Evolutionary conservation across 2,797 vertebrate species (phyloP).

Genomic region (Enoplosus armatus): DNA sequence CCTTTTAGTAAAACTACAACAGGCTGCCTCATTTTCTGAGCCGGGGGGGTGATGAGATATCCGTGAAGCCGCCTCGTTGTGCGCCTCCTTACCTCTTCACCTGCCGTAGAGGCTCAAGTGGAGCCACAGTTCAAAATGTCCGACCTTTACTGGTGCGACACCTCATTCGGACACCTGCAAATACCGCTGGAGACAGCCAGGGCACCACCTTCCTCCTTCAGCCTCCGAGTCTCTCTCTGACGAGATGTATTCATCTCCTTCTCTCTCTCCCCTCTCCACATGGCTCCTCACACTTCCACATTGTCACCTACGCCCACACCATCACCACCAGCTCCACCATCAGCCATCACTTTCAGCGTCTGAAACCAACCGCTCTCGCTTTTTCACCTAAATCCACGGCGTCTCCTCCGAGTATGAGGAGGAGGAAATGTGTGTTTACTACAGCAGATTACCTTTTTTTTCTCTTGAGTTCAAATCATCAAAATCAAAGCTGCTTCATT

Average conservation of each 20-base stretch:
- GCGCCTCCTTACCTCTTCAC: conserved; percentile 19
- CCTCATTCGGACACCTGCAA: conserved; percentile 17
- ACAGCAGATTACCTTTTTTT: neutral
- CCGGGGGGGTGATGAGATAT: neutral
- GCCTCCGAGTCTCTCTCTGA: neutral
- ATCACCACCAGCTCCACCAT: neutral
- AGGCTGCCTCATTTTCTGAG: conserved; percentile 14
- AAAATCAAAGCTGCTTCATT: conserved; percentile 32
- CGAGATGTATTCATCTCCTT: neutral
- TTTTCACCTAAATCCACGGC: conserved; percentile 13
- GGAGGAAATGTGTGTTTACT: conserved; percentile 16
- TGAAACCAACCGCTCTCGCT: conserved; percentile 15
- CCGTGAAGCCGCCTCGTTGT: neutral
- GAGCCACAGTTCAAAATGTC: conserved; percentile 59
- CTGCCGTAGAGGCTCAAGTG: neutral
- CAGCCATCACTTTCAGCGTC: conserved; percentile 12
- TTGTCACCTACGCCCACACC: conserved; percentile 54
- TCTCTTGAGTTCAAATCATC: neutral
- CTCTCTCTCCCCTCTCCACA: conserved; percentile 27
- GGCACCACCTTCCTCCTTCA: neutral
- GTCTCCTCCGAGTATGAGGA: neutral
- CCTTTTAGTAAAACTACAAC: conserved; percentile 54
- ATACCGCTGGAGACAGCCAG: neutral
- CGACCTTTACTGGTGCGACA: conserved; percentile 39
- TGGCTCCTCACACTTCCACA: conserved; percentile 62